phyloP scores from a whole-genome alignment of 1,140 invertebrate genomes.

The Gonioctena quinquepunctata region DNA sequence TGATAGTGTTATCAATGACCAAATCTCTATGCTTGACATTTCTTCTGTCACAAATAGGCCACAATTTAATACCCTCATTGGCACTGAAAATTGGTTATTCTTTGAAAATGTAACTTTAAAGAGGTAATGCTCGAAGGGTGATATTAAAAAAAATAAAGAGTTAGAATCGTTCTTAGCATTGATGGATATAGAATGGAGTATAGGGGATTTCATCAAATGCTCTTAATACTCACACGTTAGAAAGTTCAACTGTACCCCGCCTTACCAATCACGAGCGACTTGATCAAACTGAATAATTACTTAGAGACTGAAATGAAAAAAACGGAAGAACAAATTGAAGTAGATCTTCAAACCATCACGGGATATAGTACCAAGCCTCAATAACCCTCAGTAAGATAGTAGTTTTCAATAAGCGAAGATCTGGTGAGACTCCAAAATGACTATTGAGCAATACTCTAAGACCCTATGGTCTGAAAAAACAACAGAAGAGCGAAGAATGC shows the following conservation, averaged over 20 bases:
- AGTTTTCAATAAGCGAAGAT: neutral
- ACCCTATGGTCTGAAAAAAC: neutral
- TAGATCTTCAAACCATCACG: neutral
- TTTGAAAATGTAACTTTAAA: neutral
- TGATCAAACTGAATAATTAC: neutral
- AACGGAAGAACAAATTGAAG: neutral
- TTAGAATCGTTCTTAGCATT: neutral
- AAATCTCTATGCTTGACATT: neutral
- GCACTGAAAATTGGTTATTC: neutral
- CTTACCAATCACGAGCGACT: neutral
- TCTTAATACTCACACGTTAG: neutral
- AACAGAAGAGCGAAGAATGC: neutral
- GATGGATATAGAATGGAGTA: neutral
- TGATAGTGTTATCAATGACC: constrained; percentile 4
- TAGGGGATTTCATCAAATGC: neutral
- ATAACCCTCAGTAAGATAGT: neutral
- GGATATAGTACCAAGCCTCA: neutral
- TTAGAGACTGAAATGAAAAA: neutral
- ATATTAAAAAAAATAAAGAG: neutral
- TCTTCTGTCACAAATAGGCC: neutral
- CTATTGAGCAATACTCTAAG: neutral
- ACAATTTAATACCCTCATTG: neutral
- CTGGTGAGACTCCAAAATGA: neutral
- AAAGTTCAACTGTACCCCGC: neutral
- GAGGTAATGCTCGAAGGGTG: neutral